These are phyloP conservation scores for Lordiphosa clarofinis DNA, from an alignment of 1,140 invertebrate genomes.

Conservation along the genomic window DNA sequence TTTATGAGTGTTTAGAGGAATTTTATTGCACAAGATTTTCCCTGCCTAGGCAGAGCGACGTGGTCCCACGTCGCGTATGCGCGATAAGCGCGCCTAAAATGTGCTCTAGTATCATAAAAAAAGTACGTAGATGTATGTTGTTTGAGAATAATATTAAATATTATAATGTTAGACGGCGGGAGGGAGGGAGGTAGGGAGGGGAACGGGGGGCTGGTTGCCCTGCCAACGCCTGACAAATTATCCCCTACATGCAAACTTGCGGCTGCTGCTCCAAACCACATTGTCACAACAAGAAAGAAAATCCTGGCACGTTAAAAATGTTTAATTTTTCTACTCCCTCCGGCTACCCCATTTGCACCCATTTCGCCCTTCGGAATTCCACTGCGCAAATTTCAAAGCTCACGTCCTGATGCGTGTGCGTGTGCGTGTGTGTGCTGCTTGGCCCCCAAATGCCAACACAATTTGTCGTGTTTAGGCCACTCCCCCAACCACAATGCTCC, in stretches of 20 bases:
- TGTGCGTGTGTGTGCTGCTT: conserved; percentile 1
- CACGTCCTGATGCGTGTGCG: conserved; percentile 27
- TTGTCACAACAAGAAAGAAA: not conserved
- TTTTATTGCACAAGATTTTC: conserved; percentile 79
- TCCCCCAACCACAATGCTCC: not conserved
- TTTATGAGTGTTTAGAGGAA: conserved; percentile 80
- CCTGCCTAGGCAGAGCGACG: conserved; percentile 39
- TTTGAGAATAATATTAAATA: conserved; percentile 74
- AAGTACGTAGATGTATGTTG: conserved; percentile 12
- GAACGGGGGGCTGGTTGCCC: no score
- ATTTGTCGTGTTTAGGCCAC: conserved; percentile 22
- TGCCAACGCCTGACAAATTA: conserved; percentile 15
- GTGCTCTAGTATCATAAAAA: conserved; percentile 73
- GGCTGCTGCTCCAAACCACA: not conserved
- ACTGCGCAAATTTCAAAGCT: conserved; percentile 41
- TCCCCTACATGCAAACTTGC: conserved; percentile 6
- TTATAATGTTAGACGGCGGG: conserved; percentile 49
- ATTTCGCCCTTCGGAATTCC: conserved; percentile 13
- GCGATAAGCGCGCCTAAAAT: conserved; percentile 64
- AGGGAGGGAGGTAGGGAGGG: not conserved
- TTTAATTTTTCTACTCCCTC: conserved; percentile 13
- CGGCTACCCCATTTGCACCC: not conserved
- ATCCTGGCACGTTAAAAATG: conserved; percentile 28
- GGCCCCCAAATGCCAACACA: conserved; percentile 3
- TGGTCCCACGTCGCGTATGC: conserved; percentile 63